These are phyloP conservation scores for Eumerus sabulonum DNA, from an alignment of 2,888 invertebrate species.

Conservation along the genomic window DNA sequence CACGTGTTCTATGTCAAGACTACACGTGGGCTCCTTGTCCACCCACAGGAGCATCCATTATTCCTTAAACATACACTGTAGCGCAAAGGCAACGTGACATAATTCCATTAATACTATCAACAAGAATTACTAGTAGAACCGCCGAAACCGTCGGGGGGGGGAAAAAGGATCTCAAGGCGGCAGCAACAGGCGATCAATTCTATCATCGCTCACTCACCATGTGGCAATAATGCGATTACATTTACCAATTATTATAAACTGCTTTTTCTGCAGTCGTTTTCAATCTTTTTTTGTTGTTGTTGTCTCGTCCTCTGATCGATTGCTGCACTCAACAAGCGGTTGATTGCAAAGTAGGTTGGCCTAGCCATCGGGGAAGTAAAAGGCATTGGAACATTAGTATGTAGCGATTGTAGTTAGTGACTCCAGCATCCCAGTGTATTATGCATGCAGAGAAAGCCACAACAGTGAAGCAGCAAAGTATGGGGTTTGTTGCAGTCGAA, in stretches of 20 bases:
- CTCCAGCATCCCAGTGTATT: conserved; percentile 52
- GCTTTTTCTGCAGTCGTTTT: conserved; percentile 29
- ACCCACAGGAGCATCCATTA: conserved; percentile 9
- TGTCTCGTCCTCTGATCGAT: conserved; percentile 44
- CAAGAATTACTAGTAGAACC: conserved; percentile 52
- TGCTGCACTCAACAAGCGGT: conserved; percentile 47
- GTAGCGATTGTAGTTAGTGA: conserved; percentile 30
- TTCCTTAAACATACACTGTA: conserved; percentile 48
- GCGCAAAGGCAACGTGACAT: conserved; percentile 59
- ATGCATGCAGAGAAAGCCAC: conserved; percentile 63
- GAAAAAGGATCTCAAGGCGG: conserved; percentile 16
- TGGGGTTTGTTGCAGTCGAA: conserved; percentile 12
- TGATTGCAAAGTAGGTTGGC: conserved; percentile 38
- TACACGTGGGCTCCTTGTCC: too few relatives aligned
- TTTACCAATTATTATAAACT: conserved; percentile 67
- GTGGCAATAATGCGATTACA: conserved; percentile 69
- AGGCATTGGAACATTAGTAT: conserved; percentile 42
- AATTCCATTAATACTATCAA: conserved; percentile 59
- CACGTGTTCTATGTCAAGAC: too few relatives aligned
- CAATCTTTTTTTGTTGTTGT: neutral
- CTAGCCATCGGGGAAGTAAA: conserved; percentile 66
- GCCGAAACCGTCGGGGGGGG: too few relatives aligned
- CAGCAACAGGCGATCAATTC: conserved; percentile 68
- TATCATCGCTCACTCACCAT: conserved; percentile 68
- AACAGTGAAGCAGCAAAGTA: conserved; percentile 4